phyloP scores from a whole-genome alignment of 2,888 invertebrate species.

The Xylophagus ater region DNA sequence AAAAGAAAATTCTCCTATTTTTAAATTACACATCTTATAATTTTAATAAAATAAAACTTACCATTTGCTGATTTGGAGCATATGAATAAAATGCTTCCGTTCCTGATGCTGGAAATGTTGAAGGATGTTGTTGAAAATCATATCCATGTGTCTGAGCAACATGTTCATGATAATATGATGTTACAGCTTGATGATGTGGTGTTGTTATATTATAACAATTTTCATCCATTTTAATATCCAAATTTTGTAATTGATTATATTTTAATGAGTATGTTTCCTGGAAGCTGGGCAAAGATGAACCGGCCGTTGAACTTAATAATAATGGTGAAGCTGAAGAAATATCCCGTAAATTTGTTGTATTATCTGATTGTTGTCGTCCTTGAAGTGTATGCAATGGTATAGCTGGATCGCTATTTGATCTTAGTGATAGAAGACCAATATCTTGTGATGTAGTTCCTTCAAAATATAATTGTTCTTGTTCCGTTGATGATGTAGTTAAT shows the following conservation, averaged over 20 bases:
- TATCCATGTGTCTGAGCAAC: conserved; percentile 31
- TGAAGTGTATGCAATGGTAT: conserved; percentile 33
- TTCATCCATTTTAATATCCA: conserved; percentile 76
- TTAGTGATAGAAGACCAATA: conserved; percentile 29
- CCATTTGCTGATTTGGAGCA: conserved; percentile 27
- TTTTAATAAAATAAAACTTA: conserved; percentile 22
- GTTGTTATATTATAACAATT: conserved; percentile 62
- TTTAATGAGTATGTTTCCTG: conserved; percentile 79
- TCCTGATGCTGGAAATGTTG: conserved; percentile 31
- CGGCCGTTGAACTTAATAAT: conserved; percentile 34
- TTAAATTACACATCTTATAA: neutral
- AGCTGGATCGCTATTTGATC: conserved; percentile 38
- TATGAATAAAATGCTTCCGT: conserved; percentile 19
- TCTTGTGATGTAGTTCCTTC: conserved; percentile 29
- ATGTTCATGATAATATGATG: conserved; percentile 31
- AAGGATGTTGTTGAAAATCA: conserved; percentile 39
- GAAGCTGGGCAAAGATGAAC: conserved; percentile 69
- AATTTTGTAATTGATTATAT: conserved; percentile 51
- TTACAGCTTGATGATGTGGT: conserved; percentile 19
- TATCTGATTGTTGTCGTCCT: conserved; percentile 11
- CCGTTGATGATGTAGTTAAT: conserved; percentile 23
- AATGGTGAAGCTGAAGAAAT: conserved; percentile 21
- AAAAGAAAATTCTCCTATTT: conserved; percentile 6
- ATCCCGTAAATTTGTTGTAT: conserved; percentile 16
- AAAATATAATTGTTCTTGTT: conserved; percentile 28